Conservation (phyloP, 2,888 invertebrate species). For the Hyles lineata region DNA sequence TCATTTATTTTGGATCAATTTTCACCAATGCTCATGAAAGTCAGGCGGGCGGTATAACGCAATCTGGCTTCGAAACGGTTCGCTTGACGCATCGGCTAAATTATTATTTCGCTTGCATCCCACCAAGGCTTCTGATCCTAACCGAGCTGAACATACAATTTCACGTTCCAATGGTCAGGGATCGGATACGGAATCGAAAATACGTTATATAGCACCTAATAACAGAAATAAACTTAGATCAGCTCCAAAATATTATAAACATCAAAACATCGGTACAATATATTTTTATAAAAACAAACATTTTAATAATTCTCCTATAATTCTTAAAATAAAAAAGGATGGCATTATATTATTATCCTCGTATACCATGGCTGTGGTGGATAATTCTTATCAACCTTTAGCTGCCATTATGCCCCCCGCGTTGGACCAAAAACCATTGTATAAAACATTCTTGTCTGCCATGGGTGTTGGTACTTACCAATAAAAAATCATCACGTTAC, state of each 20-base stretch:
- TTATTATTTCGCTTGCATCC: conserved; percentile 16
- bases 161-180: background rate
- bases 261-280: background rate
- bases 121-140: background rate
- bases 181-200: background rate
- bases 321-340: background rate
- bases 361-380: no score
- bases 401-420: background rate
- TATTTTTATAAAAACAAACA: background rate
- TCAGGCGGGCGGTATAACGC: background rate
- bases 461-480: background rate
- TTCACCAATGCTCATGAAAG: background rate
- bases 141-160: background rate
- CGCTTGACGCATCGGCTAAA: background rate
- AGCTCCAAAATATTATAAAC: background rate
- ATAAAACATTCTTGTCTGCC: background rate
- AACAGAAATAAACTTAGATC: background rate
- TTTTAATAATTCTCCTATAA: background rate
- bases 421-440: background rate
- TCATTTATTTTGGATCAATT: conserved; percentile 29
- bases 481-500: background rate
- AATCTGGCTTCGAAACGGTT: conserved; percentile 1
- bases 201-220: background rate
- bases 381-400: background rate
- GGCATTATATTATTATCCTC: no score